A percentile compares a stretch with the other conserved stretches of the same genome.
phyloP scores from a whole-genome alignment of 64 coral and sea anemone genomes.

The Actinia equina region DNA sequence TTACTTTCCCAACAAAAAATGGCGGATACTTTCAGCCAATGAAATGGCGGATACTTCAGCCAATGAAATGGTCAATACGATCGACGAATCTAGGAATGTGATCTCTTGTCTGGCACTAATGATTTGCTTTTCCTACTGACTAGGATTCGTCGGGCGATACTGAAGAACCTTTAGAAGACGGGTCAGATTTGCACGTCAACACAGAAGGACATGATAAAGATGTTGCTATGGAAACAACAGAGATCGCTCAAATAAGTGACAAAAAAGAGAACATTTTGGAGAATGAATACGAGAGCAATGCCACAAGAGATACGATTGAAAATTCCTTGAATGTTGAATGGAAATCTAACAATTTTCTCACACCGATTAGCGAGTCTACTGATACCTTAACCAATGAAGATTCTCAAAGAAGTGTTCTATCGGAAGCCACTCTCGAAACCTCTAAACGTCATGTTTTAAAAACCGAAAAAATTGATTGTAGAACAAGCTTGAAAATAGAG shows the following conservation, averaged over 20 bases:
- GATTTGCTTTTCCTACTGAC: not conserved
- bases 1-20: no score
- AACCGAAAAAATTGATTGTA: not conserved
- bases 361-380: not conserved
- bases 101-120: not conserved
- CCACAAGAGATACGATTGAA: not conserved
- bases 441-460: not conserved
- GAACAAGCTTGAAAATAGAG: not conserved
- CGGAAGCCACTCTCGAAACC: not conserved
- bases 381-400: not conserved
- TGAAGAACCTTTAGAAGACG: not conserved
- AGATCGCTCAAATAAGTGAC: not conserved
- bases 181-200: not conserved
- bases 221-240: slow-evolving; percentile 7
- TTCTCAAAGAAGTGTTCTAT: not conserved
- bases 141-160: not conserved
- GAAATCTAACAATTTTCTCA: not conserved
- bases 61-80: no score
- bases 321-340: not conserved
- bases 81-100: not conserved
- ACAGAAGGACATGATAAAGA: not conserved
- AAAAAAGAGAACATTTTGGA: not conserved
- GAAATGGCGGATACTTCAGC: no score
- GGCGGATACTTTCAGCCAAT: not conserved
- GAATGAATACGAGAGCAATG: not conserved